Evolutionary conservation across 2,888 invertebrate genomes (phyloP), one percentile per base, ranked within the genome.

Genomic region (Apomyelois bistriatella): DNA sequence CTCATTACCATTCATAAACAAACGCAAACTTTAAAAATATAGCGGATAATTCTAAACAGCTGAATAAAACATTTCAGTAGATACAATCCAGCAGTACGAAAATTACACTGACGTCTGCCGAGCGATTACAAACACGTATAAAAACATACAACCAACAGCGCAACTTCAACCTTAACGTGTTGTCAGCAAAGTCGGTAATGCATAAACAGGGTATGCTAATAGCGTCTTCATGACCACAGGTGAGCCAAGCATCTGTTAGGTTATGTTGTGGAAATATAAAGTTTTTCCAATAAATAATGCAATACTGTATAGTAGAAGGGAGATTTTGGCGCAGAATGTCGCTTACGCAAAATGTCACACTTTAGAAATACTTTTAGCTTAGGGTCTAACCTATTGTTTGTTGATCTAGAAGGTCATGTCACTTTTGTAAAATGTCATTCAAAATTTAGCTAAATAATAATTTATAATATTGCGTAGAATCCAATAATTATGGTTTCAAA

Each of bases 251-350:
- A 81, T 80, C 79, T 84, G 85, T 73, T 78, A 67, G 78, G 71
- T 76, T 79, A 80, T 85, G 80, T 83, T 82, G 78, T 75, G 81
- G 78, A 82, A 85, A 85, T 83, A 84, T 79, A 82, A 84, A 86
- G 82, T 83, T 85, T 84, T 85, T 76, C 76, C 83, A 86, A 87
- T 87, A 88, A 87, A 87, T 87, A 88, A 87, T 88, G 85, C 85
- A 87, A 76, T 77, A 69, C 53, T 53, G 53, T 50, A 57, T 49
- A n/a, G 65, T 64, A 65, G 66, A 64, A 58, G 66, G 72, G 72
- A 22, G 22, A 5, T 22, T 22, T 22, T 22, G 22, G 22, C 2
- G 22, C 5, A 22, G 5, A 22, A 22, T 5, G 3, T 22, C 22
- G 5, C 22, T 22, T 22, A 2, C 22, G 22, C 22, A 22, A 5